Conservation (phyloP, 2,797 vertebrate species). For the Notolepis coatsorum region DNA sequence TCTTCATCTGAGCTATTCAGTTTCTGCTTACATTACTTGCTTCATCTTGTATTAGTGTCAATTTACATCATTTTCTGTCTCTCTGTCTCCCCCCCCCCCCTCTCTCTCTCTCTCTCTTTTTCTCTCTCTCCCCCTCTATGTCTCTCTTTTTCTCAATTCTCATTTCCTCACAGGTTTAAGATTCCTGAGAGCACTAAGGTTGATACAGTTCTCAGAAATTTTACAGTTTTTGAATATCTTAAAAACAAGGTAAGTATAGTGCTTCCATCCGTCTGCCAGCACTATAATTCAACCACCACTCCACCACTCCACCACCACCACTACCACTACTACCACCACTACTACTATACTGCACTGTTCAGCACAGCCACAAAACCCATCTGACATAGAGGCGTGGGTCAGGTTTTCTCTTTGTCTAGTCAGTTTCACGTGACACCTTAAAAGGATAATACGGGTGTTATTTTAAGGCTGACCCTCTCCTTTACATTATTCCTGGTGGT, state of each 20-base stretch:
- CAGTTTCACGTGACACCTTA: background rate
- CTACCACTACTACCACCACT: background rate
- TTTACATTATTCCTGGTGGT: too few species aligned
- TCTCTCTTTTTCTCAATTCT: background rate
- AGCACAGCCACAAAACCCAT: background rate
- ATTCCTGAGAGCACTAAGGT: slow-evolving; percentile 92
- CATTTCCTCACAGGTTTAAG: slow-evolving; percentile 83
- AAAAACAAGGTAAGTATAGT: slow-evolving; percentile 89
- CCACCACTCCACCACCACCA: background rate
- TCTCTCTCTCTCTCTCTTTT: slow-evolving; percentile 20
- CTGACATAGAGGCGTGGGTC: background rate
- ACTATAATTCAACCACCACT: too few species aligned
- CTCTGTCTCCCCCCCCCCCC: background rate
- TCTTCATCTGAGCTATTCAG: background rate
- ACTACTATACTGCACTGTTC: too few species aligned
- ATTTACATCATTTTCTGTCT: background rate
- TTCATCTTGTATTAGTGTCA: too few species aligned
- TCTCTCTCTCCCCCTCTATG: slow-evolving; percentile 5
- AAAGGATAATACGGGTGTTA: too few species aligned
- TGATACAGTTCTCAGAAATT: slow-evolving; percentile 95
- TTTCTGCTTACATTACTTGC: too few species aligned
- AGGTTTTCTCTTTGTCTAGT: slow-evolving; percentile 6
- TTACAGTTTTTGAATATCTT: slow-evolving; percentile 96
- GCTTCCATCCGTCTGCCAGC: background rate
- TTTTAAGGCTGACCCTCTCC: too few species aligned